Conservation (phyloP, 2,888 invertebrate genomes). For the Acrocyrtus sp. region DNA sequence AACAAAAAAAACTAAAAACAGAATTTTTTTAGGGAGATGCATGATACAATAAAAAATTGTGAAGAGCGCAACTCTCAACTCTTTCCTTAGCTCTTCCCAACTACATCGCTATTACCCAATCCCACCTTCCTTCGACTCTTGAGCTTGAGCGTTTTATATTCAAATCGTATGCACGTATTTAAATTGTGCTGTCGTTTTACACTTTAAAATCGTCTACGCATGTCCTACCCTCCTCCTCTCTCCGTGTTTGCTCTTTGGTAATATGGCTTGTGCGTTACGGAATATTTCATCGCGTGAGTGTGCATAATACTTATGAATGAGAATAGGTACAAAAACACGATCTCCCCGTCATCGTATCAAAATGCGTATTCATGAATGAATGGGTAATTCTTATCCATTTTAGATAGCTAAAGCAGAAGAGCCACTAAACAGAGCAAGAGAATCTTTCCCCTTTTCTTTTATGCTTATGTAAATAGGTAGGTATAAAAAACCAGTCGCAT, state of each 20-base stretch:
- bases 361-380: slow-evolving; percentile 27
- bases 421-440: no score
- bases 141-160: slow-evolving; percentile 28
- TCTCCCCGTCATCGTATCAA: slow-evolving; percentile 22
- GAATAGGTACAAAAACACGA: slow-evolving; percentile 6
- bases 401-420: no score
- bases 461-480: no score
- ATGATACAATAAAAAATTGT: no score
- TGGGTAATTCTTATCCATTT: no score
- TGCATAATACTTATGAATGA: slow-evolving; percentile 16
- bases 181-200: slow-evolving; percentile 1
- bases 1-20: no score
- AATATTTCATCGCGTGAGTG: no score
- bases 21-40: no score
- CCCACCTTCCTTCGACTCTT: no score
- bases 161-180: slow-evolving; percentile 35
- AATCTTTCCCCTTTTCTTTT: slow-evolving; percentile 22
- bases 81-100: no score
- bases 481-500: not conserved
- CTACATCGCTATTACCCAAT: no score
- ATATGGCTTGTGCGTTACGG: not conserved
- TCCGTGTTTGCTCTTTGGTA: not conserved
- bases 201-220: slow-evolving; percentile 44
- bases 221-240: slow-evolving; percentile 35
- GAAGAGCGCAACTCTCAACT: no score